Base-by-base conservation (phyloP, 23 tunicate species). In the Trididemnum miniatum region DNA sequence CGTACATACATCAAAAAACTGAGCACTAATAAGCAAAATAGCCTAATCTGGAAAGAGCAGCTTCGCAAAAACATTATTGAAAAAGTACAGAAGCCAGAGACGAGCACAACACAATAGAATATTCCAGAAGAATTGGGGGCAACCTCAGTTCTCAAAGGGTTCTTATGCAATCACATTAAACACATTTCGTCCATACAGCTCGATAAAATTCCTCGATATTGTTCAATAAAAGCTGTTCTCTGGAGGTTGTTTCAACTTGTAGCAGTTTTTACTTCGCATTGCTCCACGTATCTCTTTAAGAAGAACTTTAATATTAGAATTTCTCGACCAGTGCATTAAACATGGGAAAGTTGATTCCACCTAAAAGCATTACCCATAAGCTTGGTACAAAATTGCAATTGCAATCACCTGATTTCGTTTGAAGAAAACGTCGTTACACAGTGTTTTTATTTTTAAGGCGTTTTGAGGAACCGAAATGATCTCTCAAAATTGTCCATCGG, bases 221-320 rank as follows among this genome's bases (percentile, higher is more conserved):
- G 0, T 15, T 86, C 37, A 87, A 40, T 71, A 87, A 32, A 23
- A 63, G 0, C 38, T 35, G 71, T 78, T 78, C 62, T 92, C 97
- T 33, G 93, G 86, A 15, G 97, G 97, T 52, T 92, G 97, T 25
- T 79, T 80, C 0, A 92, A 73, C 40, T 60, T 65, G 65, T 35
- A 22, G 51, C 32, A 35, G 0, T 72, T 34, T 66, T 80, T 92
- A 4, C 72, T 65, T 7, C 51, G 31, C 97, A 92, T 92, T 18
- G 52, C 52, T 1, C 63, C 24, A 30, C 85, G 85, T 9, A 92
- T 23, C 35, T 92, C 93, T 25, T 49, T 32, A 34, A 92, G 62
- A 4, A 92, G 79, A 0, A 1, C 0, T 57, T 92, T 92, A 27
- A 92, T 87, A 1, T 80, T 78, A 33, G 72, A 87, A 57, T 9